A percentile compares a stretch with the other conserved stretches of the same genome.
Conservation (phyloP, 2,797 vertebrate species). For the Menidia menidia region DNA sequence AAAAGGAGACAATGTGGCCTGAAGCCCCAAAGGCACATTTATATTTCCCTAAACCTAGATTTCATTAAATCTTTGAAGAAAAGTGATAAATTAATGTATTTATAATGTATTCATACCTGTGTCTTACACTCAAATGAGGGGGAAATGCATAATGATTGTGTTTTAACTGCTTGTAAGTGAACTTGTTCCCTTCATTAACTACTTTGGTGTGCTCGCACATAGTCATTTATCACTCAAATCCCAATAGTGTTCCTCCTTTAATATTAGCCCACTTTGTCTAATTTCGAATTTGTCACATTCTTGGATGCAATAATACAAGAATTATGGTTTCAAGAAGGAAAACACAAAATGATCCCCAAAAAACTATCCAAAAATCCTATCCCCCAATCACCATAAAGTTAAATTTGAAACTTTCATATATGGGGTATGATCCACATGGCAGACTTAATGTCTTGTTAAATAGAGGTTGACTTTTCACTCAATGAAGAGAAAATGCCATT, state of each 20-base stretch:
- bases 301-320: constrained; percentile 64
- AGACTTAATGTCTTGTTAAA: constrained; percentile 70
- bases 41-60: constrained; percentile 4
- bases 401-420: constrained; percentile 58
- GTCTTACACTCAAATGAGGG: constrained; percentile 13
- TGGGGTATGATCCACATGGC: constrained; percentile 51
- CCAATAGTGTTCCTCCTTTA: constrained; percentile 65
- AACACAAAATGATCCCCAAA: background rate
- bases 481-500: constrained; percentile 66
- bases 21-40: background rate
- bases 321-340: constrained; percentile 36
- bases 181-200: constrained; percentile 63
- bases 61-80: background rate
- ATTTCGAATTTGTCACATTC: constrained; percentile 57
- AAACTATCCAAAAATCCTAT: background rate
- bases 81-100: background rate
- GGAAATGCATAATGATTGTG: constrained; percentile 48
- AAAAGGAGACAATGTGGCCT: background rate
- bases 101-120: constrained; percentile 13
- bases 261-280: constrained; percentile 72
- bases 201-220: constrained; percentile 46
- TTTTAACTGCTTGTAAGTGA: constrained; percentile 62
- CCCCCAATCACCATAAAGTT: constrained; percentile 53
- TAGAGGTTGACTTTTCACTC: constrained; percentile 69
- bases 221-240: constrained; percentile 71